These are phyloP conservation scores for Paratilapia polleni DNA, from an alignment of 2,113 vertebrate species.

Conservation along the genomic window DNA sequence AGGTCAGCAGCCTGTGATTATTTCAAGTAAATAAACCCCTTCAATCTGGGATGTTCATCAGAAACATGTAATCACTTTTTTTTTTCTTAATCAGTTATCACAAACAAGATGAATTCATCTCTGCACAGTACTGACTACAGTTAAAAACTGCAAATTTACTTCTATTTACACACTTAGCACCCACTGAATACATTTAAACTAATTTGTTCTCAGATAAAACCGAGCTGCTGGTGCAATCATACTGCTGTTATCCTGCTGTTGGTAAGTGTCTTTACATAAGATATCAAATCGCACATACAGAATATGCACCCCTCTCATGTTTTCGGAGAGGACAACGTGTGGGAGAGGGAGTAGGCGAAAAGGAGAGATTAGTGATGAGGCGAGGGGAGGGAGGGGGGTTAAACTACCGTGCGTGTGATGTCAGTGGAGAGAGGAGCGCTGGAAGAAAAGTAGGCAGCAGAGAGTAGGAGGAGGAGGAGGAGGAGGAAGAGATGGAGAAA, in stretches of 20 bases:
- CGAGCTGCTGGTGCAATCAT: slow-evolving; percentile 9
- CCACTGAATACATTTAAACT: slow-evolving; percentile 37
- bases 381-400: slow-evolving; percentile 39
- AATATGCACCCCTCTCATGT: slow-evolving; percentile 67
- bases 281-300: slow-evolving; percentile 56
- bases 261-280: slow-evolving; percentile 73
- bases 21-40: slow-evolving; percentile 52
- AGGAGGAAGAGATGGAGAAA: slow-evolving; percentile 27
- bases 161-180: background rate
- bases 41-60: background rate
- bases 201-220: slow-evolving; percentile 21
- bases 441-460: slow-evolving; percentile 62
- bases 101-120: background rate
- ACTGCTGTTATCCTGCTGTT: slow-evolving; percentile 32
- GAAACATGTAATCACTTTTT: background rate
- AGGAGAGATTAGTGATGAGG: slow-evolving; percentile 71
- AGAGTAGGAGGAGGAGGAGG: slow-evolving; percentile 47
- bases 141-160: slow-evolving; percentile 13
- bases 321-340: slow-evolving; percentile 72
- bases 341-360: slow-evolving; percentile 75
- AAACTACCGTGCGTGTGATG: slow-evolving; percentile 63
- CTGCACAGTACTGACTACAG: background rate
- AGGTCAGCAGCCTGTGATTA: slow-evolving; percentile 64
- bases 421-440: slow-evolving; percentile 54
- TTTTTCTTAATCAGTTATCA: background rate